A percentile compares a stretch with the other conserved stretches of the same genome.
These are phyloP conservation scores for Pachypeltis micranthus DNA, from an alignment of 1,140 invertebrate species.

Conservation along the genomic window DNA sequence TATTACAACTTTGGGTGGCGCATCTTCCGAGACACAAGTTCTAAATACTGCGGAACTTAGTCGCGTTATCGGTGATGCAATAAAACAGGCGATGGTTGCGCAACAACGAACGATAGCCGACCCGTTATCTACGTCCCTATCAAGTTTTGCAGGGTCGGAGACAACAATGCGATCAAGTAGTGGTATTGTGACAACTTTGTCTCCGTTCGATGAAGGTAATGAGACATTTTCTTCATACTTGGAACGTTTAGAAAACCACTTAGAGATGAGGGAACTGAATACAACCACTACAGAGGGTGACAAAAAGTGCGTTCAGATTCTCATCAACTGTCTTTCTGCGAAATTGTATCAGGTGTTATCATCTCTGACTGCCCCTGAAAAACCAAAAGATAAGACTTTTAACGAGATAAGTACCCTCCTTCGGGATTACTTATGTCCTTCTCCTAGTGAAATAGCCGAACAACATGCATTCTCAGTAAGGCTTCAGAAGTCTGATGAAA, in stretches of 20 bases:
- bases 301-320: not conserved
- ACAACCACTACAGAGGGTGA: not conserved
- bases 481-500: not conserved
- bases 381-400: not conserved
- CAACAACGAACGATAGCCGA: too few species aligned
- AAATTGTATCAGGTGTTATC: not conserved
- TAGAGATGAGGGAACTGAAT: not conserved
- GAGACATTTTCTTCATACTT: not conserved
- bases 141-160: too few species aligned
- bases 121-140: too few species aligned
- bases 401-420: not conserved
- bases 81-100: too few species aligned
- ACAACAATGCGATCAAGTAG: too few species aligned
- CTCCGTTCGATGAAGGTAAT: not conserved
- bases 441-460: not conserved
- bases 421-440: not conserved
- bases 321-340: not conserved
- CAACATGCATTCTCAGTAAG: not conserved
- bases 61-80: too few species aligned
- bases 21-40: too few species aligned
- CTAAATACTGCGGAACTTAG: too few species aligned
- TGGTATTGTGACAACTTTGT: too few species aligned
- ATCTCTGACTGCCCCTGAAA: not conserved
- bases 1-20: too few species aligned
- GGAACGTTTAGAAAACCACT: too few species aligned